Evolutionary conservation across 2,888 invertebrate genomes (phyloP), one percentile per base, ranked within the genome.

Genomic region (Eledone cirrhosa): DNA sequence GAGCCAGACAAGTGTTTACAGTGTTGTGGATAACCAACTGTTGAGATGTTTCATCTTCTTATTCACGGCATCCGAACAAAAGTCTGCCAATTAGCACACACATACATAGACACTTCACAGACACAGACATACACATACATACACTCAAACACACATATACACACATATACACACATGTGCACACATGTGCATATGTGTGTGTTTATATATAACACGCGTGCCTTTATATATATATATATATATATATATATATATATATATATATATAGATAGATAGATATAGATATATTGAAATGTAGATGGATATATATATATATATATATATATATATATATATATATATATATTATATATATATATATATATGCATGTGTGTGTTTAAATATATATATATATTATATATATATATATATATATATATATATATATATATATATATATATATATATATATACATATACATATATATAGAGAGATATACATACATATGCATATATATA

Each of bases 321-420:
- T 59, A 3, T 59, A 59, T 59, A 59, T 59, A 59, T 59, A 3
- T 59, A 2, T 59, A 59, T 59, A 3, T 59, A 59, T 59, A 59
- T 59, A 59, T 14, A 59, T 59, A 59, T 59, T 59, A 13, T 59
- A 59, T 59, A 59, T 59, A 59, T 59, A 59, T 59, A 59, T 59
- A 59, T 59, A 3, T 59, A 59, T 59, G 24, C 14, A 59, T 59
- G 24, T 59, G 24, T 59, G 2, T 59, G 2, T 59, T 2, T 59
- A 59, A n/a, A 59, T 59, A 59, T 59, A 59, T 59, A 59, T 14
- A 59, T 59, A 3, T 59, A 59, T 59, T n/a, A 59, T 59, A 59
- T 59, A 59, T 59, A 59, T 59, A 59, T 59, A 59, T 59, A 13
- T 14, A 3, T 59, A 59, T 59, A 59, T 14, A 59, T 59, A 59